phyloP scores from a whole-genome alignment of 1,140 invertebrate species.

The Druon quercuslanigerum region DNA sequence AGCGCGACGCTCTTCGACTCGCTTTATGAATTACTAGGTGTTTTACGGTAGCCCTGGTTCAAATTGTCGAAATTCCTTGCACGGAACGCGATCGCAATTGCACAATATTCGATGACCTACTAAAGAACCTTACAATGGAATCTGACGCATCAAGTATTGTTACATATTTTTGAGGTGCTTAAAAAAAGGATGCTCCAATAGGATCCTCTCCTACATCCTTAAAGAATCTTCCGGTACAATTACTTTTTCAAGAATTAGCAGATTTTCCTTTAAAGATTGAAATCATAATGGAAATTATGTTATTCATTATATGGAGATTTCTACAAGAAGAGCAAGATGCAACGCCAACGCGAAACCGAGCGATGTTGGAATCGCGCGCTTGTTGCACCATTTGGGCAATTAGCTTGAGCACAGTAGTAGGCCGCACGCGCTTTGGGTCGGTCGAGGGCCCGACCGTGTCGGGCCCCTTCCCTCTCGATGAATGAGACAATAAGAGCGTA shows the following conservation, averaged over 20 bases:
- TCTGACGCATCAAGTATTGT: too few species aligned
- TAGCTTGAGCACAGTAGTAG: slow-evolving; percentile 58
- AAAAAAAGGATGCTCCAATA: too few species aligned
- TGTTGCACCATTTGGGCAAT: slow-evolving; percentile 70
- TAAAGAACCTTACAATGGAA: too few species aligned
- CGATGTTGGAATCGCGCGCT: slow-evolving; percentile 56
- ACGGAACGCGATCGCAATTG: neutral
- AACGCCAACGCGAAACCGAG: slow-evolving; percentile 19
- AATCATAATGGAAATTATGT: slow-evolving; percentile 15
- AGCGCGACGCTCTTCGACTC: slow-evolving; percentile 51
- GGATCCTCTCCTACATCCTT: too few species aligned
- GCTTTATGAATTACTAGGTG: slow-evolving; percentile 31
- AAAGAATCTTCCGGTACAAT: too few species aligned
- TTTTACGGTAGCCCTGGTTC: slow-evolving; percentile 19
- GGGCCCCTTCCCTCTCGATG: slow-evolving; percentile 54
- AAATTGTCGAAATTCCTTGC: slow-evolving; percentile 35
- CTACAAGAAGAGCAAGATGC: slow-evolving; percentile 43
- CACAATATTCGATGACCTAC: too few species aligned
- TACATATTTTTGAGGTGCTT: too few species aligned
- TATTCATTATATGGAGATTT: slow-evolving; percentile 37
- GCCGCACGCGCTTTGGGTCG: slow-evolving; percentile 64
- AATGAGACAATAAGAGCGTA: slow-evolving; percentile 66
- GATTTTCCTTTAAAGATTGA: neutral
- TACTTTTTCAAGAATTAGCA: neutral
- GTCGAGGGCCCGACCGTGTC: slow-evolving; percentile 43